Evolutionary conservation across 2,113 vertebrate genomes (phyloP), one percentile per base, ranked within the genome.

Genomic region (Myotis brandtii): DNA sequence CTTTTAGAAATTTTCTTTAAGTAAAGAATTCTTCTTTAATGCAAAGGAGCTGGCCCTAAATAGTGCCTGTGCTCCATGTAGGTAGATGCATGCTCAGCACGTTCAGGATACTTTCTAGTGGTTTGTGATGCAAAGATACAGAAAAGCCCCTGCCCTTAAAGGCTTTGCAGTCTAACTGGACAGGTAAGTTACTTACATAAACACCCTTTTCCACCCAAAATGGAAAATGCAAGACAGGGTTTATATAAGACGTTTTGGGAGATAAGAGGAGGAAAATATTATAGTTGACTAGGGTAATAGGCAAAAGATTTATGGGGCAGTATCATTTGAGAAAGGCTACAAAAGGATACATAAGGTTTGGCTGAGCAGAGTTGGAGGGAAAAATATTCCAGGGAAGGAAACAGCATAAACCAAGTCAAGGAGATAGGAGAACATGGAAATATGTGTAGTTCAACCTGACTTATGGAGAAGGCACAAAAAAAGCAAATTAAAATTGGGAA

Each of bases 11-110:
- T 40, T 94, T 54, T 91, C 89, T 80, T 95, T 87, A 88, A 67
- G 84, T 93, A 77, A 95, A 89, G 34, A 72, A 85, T 85, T 90
- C 17, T 89, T 77, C 52, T 89, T 76, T 85, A 82, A 21, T 34
- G 64, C 72, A 88, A 79, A 95, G 37, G 72, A 90, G 11, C 16
- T 43, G 54, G n/a, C 18, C 37, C 6, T 85, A 59, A 86, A 46
- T 73, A 56, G 76, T 79, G 43, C 20, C 14, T 27, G 0, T 69
- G 46, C 13, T 91, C 95, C 50, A 34, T 79, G 12, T 16, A 82
- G 34, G 69, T 75, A 93, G 95, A 85, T 75, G 21, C 17, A 37
- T 40, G 20, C 72, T 88, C 88, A 50, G 62, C 62, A 66, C 23
- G 59, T 79, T 25, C 70, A 95, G 59, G 92, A 70, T 16, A 30